Percentiles rank a stretch among this genome's conserved stretches.
Evolutionary conservation across 2,113 vertebrate species (phyloP).

Genomic region (Otus sunia): DNA sequence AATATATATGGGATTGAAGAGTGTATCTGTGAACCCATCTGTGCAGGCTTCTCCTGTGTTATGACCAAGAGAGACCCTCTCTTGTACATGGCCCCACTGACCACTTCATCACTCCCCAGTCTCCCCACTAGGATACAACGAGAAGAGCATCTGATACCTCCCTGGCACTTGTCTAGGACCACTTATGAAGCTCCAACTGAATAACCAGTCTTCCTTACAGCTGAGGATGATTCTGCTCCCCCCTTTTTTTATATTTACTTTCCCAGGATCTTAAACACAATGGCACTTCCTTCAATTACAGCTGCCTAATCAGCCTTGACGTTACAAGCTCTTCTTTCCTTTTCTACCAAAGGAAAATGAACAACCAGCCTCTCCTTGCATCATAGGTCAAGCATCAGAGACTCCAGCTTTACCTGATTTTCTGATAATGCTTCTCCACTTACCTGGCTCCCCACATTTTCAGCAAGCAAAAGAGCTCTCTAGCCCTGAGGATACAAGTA

Average conservation of each 20-base stretch:
- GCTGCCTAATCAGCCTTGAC: background rate
- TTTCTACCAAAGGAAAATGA: background rate
- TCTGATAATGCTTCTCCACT: background rate
- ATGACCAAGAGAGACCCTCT: background rate
- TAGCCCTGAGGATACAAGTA: background rate
- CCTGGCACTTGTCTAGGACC: background rate
- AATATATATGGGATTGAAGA: background rate
- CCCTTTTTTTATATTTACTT: constrained; percentile 2
- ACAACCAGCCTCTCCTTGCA: background rate
- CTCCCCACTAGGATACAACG: background rate
- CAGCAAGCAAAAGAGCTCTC: background rate
- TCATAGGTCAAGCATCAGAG: background rate
- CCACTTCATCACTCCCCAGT: background rate
- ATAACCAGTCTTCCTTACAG: background rate
- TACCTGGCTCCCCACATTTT: background rate
- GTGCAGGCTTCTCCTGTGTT: background rate
- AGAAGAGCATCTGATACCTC: background rate
- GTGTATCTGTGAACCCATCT: background rate
- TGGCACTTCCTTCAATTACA: background rate
- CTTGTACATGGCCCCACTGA: background rate
- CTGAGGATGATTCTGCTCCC: background rate
- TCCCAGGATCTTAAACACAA: constrained; percentile 10
- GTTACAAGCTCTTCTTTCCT: background rate
- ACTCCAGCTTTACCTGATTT: background rate
- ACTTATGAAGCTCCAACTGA: background rate